Evolutionary conservation across 2,888 invertebrate species (phyloP).

Genomic region (Gymnocheta viridis): DNA sequence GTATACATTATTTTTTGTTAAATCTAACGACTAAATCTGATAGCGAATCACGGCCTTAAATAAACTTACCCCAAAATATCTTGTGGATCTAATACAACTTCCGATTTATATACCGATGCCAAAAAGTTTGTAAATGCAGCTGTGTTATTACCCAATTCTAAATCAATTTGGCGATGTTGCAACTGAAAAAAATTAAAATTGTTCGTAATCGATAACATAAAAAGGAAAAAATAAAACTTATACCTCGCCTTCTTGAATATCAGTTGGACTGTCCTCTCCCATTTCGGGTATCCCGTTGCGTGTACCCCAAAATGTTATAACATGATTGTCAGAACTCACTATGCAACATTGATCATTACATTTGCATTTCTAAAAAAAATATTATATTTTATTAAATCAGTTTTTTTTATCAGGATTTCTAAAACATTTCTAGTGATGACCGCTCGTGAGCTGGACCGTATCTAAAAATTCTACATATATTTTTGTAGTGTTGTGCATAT

Average conservation of each 20-base stretch:
- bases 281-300: constrained; percentile 81
- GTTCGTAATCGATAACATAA: background rate
- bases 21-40: no score
- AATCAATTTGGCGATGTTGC: constrained; percentile 69
- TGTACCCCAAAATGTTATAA: constrained; percentile 88
- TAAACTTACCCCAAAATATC: constrained; percentile 83
- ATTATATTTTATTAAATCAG: background rate
- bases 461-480: no score
- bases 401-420: no score
- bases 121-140: constrained; percentile 81
- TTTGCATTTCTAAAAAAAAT: constrained; percentile 83
- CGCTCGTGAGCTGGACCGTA: no score
- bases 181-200: constrained; percentile 24
- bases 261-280: constrained; percentile 68
- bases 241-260: constrained; percentile 51
- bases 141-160: constrained; percentile 80
- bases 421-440: no score
- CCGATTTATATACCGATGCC: constrained; percentile 82
- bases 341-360: constrained; percentile 87
- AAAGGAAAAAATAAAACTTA: background rate
- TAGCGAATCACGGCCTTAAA: background rate
- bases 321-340: constrained; percentile 86
- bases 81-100: constrained; percentile 82
- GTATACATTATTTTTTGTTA: no score
- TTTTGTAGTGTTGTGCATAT: no score